Base-by-base conservation (phyloP, 1,140 invertebrate genomes). In the Ruditapes philippinarum region DNA sequence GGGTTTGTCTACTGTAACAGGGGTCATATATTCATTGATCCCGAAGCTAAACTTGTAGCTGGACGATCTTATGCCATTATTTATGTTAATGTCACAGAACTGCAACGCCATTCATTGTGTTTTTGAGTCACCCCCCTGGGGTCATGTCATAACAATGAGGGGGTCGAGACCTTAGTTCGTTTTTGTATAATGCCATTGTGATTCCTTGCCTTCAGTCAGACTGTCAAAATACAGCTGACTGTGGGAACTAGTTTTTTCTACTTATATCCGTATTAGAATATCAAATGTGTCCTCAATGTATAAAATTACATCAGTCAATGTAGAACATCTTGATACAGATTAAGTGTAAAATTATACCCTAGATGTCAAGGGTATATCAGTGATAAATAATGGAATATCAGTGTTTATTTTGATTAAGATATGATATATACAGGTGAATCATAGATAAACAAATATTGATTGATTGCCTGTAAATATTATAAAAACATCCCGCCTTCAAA, bases 261-360 rank as follows among this genome's bases (percentile, higher is more conserved):
- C 14, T 38, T 33, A 28, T 70, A 70, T 25, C 7, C 5, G 7
- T 70, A 70, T 36, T 22, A 22, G 14, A 22, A 70, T 70, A 70
- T 70, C 33, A 22, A 17, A 25, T 70, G 12, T 22, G 25, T 70
- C 33, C 38, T 38, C 19, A 28, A 22, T 38, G 33, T 28, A 70
- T 4, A 2, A 38, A 38, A 11, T 62, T 45, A 28, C 57, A n/a
- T 28, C 2, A 38, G 9, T 22, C 65, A 70, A 70, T 70, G 36
- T 38, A 31, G 28, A 28, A 70, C 65, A 70, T 70, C 57, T n/a
- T 14, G 65, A 70, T 70, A 70, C 28, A 65, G 65, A 70, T 31
- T 36, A 3, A n/a, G 1, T 38, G 31, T 36, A 7, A 70, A 38
- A 33, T 38, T 70, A 70, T 62, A 25, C 33, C 9, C 14, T 38